Conservation (phyloP, 2,797 vertebrate species). For the Poecilia velifera region DNA sequence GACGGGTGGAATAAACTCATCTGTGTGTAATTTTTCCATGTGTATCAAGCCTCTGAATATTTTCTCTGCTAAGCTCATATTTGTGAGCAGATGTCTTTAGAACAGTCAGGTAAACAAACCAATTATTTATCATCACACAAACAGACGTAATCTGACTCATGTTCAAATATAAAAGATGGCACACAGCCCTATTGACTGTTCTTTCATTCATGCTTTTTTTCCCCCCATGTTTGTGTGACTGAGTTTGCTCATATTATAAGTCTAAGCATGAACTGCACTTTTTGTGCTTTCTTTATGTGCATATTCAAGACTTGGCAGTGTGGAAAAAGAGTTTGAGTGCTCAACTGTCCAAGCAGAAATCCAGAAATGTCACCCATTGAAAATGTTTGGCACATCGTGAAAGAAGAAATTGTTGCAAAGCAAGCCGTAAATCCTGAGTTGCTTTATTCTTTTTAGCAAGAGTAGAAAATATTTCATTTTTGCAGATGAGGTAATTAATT, state of each 20-base stretch:
- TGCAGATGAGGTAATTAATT: neutral
- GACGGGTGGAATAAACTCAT: neutral
- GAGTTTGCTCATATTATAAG: neutral
- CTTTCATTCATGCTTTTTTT: neutral
- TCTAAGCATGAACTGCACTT: conserved; percentile 1
- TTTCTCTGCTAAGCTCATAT: neutral
- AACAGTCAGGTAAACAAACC: neutral
- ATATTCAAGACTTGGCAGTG: neutral
- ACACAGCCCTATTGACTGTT: neutral
- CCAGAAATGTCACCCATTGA: neutral
- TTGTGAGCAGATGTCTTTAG: conserved; percentile 7
- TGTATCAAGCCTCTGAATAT: neutral
- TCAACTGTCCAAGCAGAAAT: neutral
- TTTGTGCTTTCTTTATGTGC: neutral
- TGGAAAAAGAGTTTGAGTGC: conserved; percentile 10
- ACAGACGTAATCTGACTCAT: neutral
- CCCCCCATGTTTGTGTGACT: neutral
- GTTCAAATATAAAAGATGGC: conserved; percentile 10
- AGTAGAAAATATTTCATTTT: neutral
- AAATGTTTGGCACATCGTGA: neutral
- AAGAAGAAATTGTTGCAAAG: neutral
- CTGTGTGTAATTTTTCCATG: neutral
- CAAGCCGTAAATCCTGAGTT: neutral
- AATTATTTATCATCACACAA: conserved; percentile 7
- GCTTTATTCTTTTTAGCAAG: neutral